phyloP scores from a whole-genome alignment of 2,113 vertebrate genomes.

The Tragelaphus buxtoni region DNA sequence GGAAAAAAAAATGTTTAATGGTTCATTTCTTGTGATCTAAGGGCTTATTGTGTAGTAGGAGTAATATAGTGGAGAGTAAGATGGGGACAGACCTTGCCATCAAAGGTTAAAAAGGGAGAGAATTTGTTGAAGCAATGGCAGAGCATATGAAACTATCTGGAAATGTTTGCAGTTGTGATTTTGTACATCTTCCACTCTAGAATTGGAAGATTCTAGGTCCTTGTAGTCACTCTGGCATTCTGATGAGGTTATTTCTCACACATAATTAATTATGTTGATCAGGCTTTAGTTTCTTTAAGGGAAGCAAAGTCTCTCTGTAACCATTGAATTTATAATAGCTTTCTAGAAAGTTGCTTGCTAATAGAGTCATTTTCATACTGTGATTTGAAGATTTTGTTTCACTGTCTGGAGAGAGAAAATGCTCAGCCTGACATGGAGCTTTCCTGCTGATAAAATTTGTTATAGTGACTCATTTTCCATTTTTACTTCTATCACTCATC shows the following conservation, averaged over 20 bases:
- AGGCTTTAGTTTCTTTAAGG: slow-evolving; percentile 20
- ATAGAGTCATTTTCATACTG: neutral
- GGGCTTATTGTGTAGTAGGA: neutral
- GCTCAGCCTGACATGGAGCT: neutral
- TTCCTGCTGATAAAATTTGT: neutral
- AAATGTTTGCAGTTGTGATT: neutral
- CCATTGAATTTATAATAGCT: neutral
- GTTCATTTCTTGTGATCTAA: neutral
- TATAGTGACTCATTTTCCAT: neutral
- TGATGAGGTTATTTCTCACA: neutral
- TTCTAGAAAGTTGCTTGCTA: neutral
- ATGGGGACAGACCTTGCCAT: neutral
- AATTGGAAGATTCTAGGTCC: neutral
- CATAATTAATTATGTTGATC: neutral
- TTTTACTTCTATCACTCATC: neutral
- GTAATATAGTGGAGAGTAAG: neutral
- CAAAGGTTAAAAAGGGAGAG: neutral
- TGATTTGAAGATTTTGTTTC: neutral
- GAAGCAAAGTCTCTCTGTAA: neutral
- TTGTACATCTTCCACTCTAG: neutral
- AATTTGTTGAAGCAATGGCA: neutral
- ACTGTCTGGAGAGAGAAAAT: neutral
- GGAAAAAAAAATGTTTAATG: neutral
- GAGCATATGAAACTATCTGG: neutral
- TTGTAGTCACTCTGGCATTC: neutral